Conservation (phyloP, 2,113 vertebrate species). For the Sula dactylatra region DNA sequence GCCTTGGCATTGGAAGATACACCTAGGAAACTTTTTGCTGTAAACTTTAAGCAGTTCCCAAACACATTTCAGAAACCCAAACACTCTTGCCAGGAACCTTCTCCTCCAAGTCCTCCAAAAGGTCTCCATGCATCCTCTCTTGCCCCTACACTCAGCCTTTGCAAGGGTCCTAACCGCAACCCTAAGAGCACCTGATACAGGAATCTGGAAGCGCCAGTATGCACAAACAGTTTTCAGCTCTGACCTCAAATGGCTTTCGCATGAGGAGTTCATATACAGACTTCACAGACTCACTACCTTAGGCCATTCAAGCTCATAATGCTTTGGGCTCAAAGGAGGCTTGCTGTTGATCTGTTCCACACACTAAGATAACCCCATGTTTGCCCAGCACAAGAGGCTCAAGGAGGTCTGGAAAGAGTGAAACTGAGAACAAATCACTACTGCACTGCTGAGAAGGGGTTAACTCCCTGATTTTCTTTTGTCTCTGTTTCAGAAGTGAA, state of each 20-base stretch:
- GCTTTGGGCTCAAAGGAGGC: not conserved
- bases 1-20: not conserved
- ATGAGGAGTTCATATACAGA: not conserved
- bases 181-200: not conserved
- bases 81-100: not conserved
- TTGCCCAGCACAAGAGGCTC: not conserved
- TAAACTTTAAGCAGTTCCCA: not conserved
- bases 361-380: fast-evolving
- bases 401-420: not conserved
- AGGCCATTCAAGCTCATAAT: not conserved
- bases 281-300: not conserved
- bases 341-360: not conserved
- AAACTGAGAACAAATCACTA: not conserved
- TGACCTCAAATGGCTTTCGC: not conserved
- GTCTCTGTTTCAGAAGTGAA: not conserved
- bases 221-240: not conserved
- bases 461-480: not conserved
- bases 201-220: not conserved
- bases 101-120: not conserved
- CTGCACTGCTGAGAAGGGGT: not conserved
- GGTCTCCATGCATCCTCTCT: not conserved
- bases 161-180: not conserved
- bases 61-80: not conserved
- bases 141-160: not conserved
- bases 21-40: not conserved